phyloP scores from a whole-genome alignment of 2,888 invertebrate genomes.

The Sphinx pinastri region DNA sequence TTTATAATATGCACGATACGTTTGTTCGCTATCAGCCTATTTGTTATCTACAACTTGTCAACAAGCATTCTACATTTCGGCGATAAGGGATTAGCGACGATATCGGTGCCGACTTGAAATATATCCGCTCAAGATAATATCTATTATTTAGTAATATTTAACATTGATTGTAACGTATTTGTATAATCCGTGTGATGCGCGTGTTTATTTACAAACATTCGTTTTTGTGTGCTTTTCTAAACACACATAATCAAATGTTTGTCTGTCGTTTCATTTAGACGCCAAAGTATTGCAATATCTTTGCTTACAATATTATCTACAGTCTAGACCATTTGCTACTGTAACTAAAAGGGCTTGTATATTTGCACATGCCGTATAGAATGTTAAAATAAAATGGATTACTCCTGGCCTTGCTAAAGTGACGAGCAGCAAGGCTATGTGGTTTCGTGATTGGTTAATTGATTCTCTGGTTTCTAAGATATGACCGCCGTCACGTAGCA shows the following conservation, averaged over 20 bases:
- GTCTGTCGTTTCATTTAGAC: neutral
- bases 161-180: constrained; percentile 36
- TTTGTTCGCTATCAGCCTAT: constrained; percentile 43
- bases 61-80: constrained; percentile 65
- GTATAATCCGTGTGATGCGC: constrained; percentile 21
- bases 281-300: neutral
- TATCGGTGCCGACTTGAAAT: constrained; percentile 40
- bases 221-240: neutral
- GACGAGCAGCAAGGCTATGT: constrained; percentile 6
- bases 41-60: constrained; percentile 62
- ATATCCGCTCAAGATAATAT: constrained; percentile 38
- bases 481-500: constrained; percentile 27
- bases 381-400: constrained; percentile 17
- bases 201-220: constrained; percentile 23
- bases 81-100: constrained; percentile 56
- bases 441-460: constrained; percentile 29
- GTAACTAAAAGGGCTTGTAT: neutral
- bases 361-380: neutral
- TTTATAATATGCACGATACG: constrained; percentile 45
- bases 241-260: neutral
- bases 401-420: constrained; percentile 16
- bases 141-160: constrained; percentile 40
- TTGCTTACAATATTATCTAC: neutral
- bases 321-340: no score
- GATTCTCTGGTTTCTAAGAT: constrained; percentile 23